These are phyloP conservation scores for Rhopalosiphum nymphaeae DNA, from an alignment of 2,888 invertebrate genomes.

Conservation along the genomic window DNA sequence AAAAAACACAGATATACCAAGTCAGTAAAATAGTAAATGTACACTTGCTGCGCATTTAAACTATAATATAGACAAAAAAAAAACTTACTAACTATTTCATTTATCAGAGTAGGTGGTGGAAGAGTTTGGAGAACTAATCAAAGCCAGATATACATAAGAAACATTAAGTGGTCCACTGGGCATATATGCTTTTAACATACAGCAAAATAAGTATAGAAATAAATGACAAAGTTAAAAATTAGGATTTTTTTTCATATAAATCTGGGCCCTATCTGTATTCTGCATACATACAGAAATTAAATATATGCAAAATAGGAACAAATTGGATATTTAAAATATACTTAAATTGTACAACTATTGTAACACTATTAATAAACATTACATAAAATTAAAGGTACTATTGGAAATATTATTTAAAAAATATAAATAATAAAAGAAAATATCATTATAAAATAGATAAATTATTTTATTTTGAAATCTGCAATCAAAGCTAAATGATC, in stretches of 20 bases:
- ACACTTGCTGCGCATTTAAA: too few relatives aligned
- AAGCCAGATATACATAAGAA: too few relatives aligned
- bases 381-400: neutral
- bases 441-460: neutral
- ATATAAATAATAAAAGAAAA: neutral
- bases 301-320: neutral
- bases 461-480: slow-evolving; percentile 77
- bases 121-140: too few relatives aligned
- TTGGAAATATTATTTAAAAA: neutral
- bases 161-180: too few relatives aligned
- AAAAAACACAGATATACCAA: neutral
- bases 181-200: too few relatives aligned
- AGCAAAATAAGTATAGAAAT: neutral
- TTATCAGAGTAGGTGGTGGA: too few relatives aligned
- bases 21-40: neutral
- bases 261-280: neutral
- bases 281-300: neutral
- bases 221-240: neutral
- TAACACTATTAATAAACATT: neutral
- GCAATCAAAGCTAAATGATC: slow-evolving; percentile 92
- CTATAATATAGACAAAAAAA: too few relatives aligned
- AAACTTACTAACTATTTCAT: too few relatives aligned
- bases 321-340: neutral
- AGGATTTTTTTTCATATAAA: neutral
- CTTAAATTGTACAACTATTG: neutral